Conservation (phyloP, 2,113 vertebrate genomes). For the Thryonomys swinderianus region DNA sequence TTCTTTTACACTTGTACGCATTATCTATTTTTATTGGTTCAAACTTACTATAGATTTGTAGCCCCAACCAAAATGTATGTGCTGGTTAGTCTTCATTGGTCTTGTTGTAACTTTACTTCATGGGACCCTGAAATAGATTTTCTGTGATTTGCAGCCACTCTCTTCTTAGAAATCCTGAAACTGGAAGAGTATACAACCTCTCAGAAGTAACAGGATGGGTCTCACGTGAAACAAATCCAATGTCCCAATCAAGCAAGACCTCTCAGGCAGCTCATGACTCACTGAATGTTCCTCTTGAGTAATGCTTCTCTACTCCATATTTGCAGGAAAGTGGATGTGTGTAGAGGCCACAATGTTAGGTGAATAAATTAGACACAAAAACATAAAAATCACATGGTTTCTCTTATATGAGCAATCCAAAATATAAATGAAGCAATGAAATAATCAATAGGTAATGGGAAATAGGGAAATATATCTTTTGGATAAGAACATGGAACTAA, state of each 20-base stretch:
- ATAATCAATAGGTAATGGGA: background rate
- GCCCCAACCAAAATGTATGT: conserved; percentile 56
- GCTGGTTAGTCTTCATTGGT: conserved; percentile 68
- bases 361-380: background rate
- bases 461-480: background rate
- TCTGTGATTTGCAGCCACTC: conserved; percentile 65
- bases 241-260: conserved; percentile 39
- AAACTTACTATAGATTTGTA: conserved; percentile 58
- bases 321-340: background rate
- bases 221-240: conserved; percentile 60
- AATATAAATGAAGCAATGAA: background rate
- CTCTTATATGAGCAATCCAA: background rate
- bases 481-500: background rate
- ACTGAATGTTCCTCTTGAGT: conserved; percentile 54
- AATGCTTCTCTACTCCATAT: background rate
- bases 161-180: conserved; percentile 65
- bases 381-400: background rate
- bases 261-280: conserved; percentile 55
- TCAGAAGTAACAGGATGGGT: conserved; percentile 62
- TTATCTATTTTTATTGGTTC: conserved; percentile 42
- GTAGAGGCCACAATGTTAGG: background rate
- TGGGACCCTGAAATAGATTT: conserved; percentile 71
- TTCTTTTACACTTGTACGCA: background rate
- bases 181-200: conserved; percentile 43
- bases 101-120: conserved; percentile 68